Evolutionary conservation across 2,113 vertebrate genomes (phyloP), one percentile per base, ranked within the genome.

Genomic region (Sander vitreus): DNA sequence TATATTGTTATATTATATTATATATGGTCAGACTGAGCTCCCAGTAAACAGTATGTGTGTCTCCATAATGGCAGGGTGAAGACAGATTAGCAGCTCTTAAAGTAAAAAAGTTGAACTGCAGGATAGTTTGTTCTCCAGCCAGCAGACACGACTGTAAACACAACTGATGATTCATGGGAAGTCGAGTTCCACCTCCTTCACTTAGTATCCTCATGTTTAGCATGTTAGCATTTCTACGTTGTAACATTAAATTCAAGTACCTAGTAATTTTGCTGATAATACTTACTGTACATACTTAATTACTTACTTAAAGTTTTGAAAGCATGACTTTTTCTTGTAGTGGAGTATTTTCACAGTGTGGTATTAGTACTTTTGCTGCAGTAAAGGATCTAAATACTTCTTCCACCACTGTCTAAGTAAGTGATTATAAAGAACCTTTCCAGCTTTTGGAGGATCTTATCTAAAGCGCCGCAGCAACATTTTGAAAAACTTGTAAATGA

Each of bases 21-120:
- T 54, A 2, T 25, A 14, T 58, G 11, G 14, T 54, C 53, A 54
- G 3, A n/a, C 8, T 54, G 53, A 3, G 11, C 53, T 54, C 8
- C 9, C 3, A 25, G 27, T 15, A 57, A 57, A 14, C 55, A 5
- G 57, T 25, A 5, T 19, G 30, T 9, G 19, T 33, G 27, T 11
- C 11, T 43, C 15, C 0, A 0, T 48, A 4, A 33, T 1, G 0
- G 2, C 2, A n/a, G 7, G 12, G 3, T 54, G 9, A 1, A 13
- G 50, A 18, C 3, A 8, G 74, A 78, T 50, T 6, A 69, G 55
- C 65, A 69, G 65, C 64, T 60, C 65, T 36, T 60, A 51, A 14
- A 39, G 15, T 16, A 0, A 47, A 5, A 19, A 58, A 30, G 67
- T 13, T 14, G 21, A 76, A 57, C 48, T 39, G 47, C 65, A 21